Conservation (phyloP, 64 coral and sea anemone genomes). For the Platygyra sinensis region DNA sequence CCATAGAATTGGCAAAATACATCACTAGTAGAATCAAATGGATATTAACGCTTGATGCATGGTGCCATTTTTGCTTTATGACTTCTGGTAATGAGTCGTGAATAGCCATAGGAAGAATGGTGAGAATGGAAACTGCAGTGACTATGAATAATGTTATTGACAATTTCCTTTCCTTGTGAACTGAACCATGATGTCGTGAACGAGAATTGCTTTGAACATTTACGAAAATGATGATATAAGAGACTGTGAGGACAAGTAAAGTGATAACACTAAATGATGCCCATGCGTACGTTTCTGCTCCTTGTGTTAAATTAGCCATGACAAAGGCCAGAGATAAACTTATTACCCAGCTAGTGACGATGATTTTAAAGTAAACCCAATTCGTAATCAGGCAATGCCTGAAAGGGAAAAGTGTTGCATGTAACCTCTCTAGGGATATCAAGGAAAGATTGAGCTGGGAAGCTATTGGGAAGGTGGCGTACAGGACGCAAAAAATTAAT, state of each 20-base stretch:
- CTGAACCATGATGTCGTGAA: neutral
- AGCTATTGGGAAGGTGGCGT: neutral
- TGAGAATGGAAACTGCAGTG: neutral
- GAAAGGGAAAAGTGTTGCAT: neutral
- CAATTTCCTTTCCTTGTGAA: neutral
- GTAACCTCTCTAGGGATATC: neutral
- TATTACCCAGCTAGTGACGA: neutral
- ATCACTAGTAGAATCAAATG: neutral
- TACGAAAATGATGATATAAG: neutral
- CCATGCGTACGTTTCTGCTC: neutral
- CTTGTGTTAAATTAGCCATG: neutral
- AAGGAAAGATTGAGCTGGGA: neutral
- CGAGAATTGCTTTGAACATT: neutral
- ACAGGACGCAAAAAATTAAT: neutral
- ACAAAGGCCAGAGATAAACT: neutral
- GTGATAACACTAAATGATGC: neutral
- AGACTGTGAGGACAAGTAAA: neutral
- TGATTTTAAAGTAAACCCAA: neutral
- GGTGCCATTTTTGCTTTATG: neutral
- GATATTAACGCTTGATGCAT: neutral
- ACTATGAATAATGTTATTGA: constrained; percentile 21
- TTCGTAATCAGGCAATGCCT: neutral
- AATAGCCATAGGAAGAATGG: neutral
- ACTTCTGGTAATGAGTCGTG: neutral
- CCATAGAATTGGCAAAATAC: neutral